These are phyloP conservation scores for Euzetes globulus DNA, from an alignment of 2,888 invertebrate species.

Conservation along the genomic window DNA sequence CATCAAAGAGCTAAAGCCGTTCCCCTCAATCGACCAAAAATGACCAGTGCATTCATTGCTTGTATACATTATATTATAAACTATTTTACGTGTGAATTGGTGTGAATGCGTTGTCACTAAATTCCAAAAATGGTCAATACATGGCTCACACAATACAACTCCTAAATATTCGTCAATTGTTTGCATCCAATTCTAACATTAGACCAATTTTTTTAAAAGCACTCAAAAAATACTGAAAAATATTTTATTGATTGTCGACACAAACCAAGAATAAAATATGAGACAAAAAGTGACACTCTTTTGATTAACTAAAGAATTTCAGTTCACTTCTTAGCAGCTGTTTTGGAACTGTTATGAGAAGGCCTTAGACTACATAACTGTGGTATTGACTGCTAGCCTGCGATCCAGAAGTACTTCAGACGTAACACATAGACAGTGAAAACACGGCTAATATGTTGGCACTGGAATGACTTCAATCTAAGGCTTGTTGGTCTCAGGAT, in stretches of 20 bases:
- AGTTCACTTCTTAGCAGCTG: background rate
- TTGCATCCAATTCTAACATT: background rate
- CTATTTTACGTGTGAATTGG: slow-evolving; percentile 6
- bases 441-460: slow-evolving; percentile 1
- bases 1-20: background rate
- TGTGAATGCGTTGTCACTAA: slow-evolving; percentile 5
- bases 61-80: background rate
- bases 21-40: slow-evolving; percentile 22
- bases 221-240: background rate
- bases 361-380: slow-evolving; percentile 5
- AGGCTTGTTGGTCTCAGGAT: slow-evolving; percentile 24
- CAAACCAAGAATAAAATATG: background rate
- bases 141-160: background rate
- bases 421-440: background rate
- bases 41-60: slow-evolving; percentile 2
- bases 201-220: background rate
- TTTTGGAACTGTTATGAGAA: background rate
- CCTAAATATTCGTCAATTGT: background rate
- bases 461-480: background rate
- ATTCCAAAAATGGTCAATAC: slow-evolving; percentile 27
- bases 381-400: background rate
- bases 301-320: slow-evolving; percentile 10
- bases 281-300: background rate
- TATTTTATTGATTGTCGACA: background rate
- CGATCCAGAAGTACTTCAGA: background rate